Percentiles rank a stretch among this genome's conserved stretches.
These are phyloP conservation scores for Nomia melanderi DNA, from an alignment of 1,140 invertebrate species.

Conservation along the genomic window DNA sequence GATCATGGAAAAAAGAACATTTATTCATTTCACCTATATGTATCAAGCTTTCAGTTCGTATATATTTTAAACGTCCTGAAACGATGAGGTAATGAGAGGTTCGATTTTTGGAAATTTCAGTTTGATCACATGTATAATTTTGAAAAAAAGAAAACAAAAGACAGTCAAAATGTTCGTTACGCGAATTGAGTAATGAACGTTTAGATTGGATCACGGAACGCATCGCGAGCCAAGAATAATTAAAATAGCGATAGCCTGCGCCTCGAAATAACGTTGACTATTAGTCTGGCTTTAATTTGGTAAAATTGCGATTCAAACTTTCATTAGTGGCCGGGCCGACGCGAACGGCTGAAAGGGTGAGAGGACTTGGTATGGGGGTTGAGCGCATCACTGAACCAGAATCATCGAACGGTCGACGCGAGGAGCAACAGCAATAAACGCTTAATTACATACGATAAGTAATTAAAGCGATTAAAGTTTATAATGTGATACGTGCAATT, in stretches of 20 bases:
- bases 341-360: background rate
- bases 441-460: conserved; percentile 67
- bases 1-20: no score
- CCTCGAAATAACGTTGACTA: conserved; percentile 59
- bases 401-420: conserved; percentile 47
- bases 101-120: background rate
- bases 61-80: no score
- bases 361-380: background rate
- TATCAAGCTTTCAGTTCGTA: no score
- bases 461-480: conserved; percentile 68
- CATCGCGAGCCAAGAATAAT: conserved; percentile 50
- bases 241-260: conserved; percentile 51
- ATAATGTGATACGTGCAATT: conserved; percentile 61
- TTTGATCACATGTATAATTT: background rate
- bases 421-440: conserved; percentile 60
- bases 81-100: no score
- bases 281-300: conserved; percentile 62
- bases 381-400: conserved; percentile 45
- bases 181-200: conserved; percentile 49
- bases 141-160: background rate
- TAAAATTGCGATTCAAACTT: conserved; percentile 63
- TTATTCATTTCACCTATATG: no score
- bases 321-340: conserved; percentile 45
- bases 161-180: background rate
- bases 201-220: conserved; percentile 46